phyloP scores from a whole-genome alignment of 2,113 vertebrate species.

The Cettia cetti region DNA sequence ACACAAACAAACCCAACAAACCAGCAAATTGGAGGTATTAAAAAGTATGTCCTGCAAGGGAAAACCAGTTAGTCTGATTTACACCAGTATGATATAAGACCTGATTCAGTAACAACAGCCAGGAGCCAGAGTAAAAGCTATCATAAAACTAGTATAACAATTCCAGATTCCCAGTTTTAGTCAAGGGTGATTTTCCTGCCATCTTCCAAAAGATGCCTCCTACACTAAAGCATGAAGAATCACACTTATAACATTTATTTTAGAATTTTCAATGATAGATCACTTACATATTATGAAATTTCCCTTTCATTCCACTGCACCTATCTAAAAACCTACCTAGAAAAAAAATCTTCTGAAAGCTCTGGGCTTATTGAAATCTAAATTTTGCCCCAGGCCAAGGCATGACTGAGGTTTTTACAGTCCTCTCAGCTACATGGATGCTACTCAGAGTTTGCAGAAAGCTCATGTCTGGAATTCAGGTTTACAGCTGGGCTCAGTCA shows the following conservation, averaged over 20 bases:
- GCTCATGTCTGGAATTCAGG: background rate
- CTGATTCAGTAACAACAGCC: background rate
- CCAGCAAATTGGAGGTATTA: background rate
- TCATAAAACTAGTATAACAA: background rate
- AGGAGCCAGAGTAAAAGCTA: background rate
- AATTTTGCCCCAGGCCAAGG: background rate
- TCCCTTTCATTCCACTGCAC: background rate
- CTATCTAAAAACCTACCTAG: background rate
- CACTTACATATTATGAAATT: background rate
- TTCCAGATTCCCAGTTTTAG: background rate
- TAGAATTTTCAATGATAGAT: background rate
- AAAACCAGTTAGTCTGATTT: background rate
- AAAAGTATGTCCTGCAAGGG: background rate
- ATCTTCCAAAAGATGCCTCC: background rate
- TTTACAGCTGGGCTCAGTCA: background rate
- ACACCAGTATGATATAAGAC: background rate
- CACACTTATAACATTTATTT: background rate
- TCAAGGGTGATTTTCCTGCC: background rate
- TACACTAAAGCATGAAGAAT: background rate
- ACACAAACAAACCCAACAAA: background rate
- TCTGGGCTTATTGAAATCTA: background rate
- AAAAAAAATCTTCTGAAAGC: background rate
- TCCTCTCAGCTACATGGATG: background rate
- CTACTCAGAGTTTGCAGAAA: background rate
- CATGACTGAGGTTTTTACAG: background rate